These are phyloP conservation scores for Sitophilus oryzae DNA, from an alignment of 1,140 invertebrate species.

Conservation along the genomic window DNA sequence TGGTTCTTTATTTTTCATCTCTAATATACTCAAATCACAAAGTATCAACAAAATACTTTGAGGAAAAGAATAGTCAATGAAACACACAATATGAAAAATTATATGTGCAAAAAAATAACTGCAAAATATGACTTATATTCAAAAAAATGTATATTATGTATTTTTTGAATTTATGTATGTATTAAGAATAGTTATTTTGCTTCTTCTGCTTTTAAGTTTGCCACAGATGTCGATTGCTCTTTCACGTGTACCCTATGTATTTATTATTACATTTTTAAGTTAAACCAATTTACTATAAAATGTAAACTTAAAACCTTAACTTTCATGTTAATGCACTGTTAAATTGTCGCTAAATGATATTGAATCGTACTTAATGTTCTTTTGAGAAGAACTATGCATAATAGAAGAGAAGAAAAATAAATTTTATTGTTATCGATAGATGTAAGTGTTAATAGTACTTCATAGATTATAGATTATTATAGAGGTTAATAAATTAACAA, in stretches of 20 bases:
- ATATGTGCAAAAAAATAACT: too few relatives aligned
- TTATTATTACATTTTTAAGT: neutral
- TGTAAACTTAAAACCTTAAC: constrained; percentile 7
- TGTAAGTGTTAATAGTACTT: constrained; percentile 45
- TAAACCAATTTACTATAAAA: too few relatives aligned
- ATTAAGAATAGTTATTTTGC: too few relatives aligned
- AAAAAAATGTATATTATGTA: too few relatives aligned
- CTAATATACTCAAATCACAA: too few relatives aligned
- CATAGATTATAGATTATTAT: constrained; percentile 40
- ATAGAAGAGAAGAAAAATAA: constrained; percentile 18
- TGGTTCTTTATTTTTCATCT: too few relatives aligned
- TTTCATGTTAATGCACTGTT: constrained; percentile 38
- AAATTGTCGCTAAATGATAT: constrained; percentile 9
- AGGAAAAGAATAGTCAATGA: too few relatives aligned
- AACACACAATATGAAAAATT: too few relatives aligned
- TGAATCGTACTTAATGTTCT: neutral
- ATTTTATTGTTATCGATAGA: constrained; percentile 43
- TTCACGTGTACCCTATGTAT: neutral
- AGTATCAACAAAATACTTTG: too few relatives aligned
- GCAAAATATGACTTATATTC: too few relatives aligned
- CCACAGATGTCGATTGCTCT: neutral
- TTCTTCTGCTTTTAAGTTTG: too few relatives aligned
- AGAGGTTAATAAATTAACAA: constrained; percentile 13
- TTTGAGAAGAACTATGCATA: neutral
- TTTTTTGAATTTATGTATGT: too few relatives aligned